Base-by-base conservation (phyloP, 23 tunicate species). In the Halocynthia aurantium region DNA sequence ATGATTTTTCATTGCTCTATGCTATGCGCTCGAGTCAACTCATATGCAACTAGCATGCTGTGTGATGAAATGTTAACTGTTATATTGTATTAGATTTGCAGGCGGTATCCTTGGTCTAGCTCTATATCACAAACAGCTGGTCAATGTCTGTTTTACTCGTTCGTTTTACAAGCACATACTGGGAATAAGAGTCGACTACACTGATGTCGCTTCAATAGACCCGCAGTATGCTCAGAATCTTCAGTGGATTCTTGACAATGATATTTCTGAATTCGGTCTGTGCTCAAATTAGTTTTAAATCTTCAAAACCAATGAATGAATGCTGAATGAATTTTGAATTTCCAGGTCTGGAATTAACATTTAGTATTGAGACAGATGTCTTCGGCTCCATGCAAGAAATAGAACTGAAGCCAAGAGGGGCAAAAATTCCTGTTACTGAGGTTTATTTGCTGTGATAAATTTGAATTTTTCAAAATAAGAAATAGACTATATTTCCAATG, bases 231-330 rank as follows among this genome's bases (percentile, higher is more conserved):
- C 98, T 10, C 86, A 82, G 79, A 92, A 92, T 56, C 77, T 92
- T 53, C 98, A 92, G 58, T 92, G 98, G 98, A 92, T 92, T 66
- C 75, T 92, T 9, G 98, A 92, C 85, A 92, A 92, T 58, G 98
- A 92, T 70, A 88, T 92, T 57, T 81, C 88, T 50, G 98, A 86
- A 20, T 49, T 90, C 0, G 88, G 88, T 84, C 51, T 8, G 78
- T 60, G n/a, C 18, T 60, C 64, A 17, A 60, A 31, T 31, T 31
- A 31, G 44, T 31, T 31, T 31, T 31, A 31, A 31, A 31, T 4
- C 44, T 31, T 31, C 44, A 4, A 31, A 31, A 31, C 44, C 44
- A 31, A 31, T 31, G 44, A 31, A 31, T 31, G 44, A 31, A 31
- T 31, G 44, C 44, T 31, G 4, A n/a, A 58, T 13, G 17, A n/a